Evolutionary conservation across 2,113 vertebrate genomes (phyloP), one percentile per base, ranked within the genome.

Genomic region (Aphyosemion australe): DNA sequence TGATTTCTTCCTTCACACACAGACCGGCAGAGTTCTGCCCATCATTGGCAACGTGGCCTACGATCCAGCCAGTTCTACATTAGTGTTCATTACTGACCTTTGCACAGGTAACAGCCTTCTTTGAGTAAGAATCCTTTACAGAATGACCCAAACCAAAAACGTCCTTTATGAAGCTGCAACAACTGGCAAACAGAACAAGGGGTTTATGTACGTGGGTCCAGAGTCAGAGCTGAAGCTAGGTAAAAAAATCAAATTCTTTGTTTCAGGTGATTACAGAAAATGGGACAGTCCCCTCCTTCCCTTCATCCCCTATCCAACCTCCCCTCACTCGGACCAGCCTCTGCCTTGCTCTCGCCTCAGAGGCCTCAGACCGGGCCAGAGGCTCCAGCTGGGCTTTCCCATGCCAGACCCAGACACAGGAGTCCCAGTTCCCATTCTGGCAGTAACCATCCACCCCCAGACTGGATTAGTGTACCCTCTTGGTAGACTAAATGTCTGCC

Each of bases 381-480:
- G 87, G 0, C 90, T 94, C 43, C 77, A 61, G 53, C 88, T 90
- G 8, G 95, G 95, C 18, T 91, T 83, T 39, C 87, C 94, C 41
- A 95, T 96, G 95, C 80, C 84, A 6, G 95, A 98, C 68, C 93
- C 91, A 0, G 71, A 54, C 8, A 95, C 93, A 0, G 94, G 93
- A 19, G 80, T 95, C 3, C 90, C 94, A 19, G 95, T 98, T 16
- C 95, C 96, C 0, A 92, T 95, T 71, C 84, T 98, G 10, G 96
- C 92, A 21, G 89, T 96, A 15, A 96, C 94, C 0, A 90, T 94
- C 53, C 94, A 97, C 59, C 95, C 94, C 0, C 82, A 89, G 55
- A 95, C 90, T 0, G 91, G 94, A 43, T 82, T 94, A 63, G 90
- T 93, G 58, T 91, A 95, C 84, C 84, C 94, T 3, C 82, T 96